Evolutionary conservation across 2,888 invertebrate species (phyloP), one percentile per base, ranked within the genome.

Genomic region (Chalcis sispes): DNA sequence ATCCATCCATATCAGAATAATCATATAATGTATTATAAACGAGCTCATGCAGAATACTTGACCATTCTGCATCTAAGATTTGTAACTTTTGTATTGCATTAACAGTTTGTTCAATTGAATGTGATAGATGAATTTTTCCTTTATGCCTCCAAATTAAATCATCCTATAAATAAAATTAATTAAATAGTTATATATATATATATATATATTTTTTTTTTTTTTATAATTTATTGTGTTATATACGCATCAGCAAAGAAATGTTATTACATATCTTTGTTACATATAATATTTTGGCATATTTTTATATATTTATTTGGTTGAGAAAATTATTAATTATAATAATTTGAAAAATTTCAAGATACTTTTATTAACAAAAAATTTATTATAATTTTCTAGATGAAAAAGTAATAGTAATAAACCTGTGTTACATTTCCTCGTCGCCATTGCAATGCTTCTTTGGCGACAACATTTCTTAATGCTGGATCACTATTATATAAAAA

Each of bases 371-470:
- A 32, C 32, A 32, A 8, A 5, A 32, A 5, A 3, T 32, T 32
- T 32, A 32, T 5, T 32, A 32, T 8, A 32, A 32, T 32, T 32
- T 32, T 32, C 5, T 5, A 27, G 50, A 52, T 18, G 13, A 18
- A 3, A 42, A 25, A 59, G 20, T 29, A 13, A 29, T 42, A n/a
- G n/a, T n/a, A n/a, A n/a, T 15, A 50, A 66, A 90, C 91, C 89
- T 91, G 91, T 40, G 89, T 89, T 50, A 89, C 85, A 73, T 90
- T 90, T 25, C 92, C 92, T 84, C 93, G 92, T 82, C 93, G 92
- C 92, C 95, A 96, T 81, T 96, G 95, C 56, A 96, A 87, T 1
- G 96, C 95, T 89, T 96, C 96, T 87, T 96, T 96, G 67, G 95
- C 95, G 66, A 96, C 95, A 13, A 96, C 96, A 80, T 93, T 93